These are phyloP conservation scores for Dicrurus megarhynchus DNA, from an alignment of 2,113 vertebrate species.

Conservation along the genomic window DNA sequence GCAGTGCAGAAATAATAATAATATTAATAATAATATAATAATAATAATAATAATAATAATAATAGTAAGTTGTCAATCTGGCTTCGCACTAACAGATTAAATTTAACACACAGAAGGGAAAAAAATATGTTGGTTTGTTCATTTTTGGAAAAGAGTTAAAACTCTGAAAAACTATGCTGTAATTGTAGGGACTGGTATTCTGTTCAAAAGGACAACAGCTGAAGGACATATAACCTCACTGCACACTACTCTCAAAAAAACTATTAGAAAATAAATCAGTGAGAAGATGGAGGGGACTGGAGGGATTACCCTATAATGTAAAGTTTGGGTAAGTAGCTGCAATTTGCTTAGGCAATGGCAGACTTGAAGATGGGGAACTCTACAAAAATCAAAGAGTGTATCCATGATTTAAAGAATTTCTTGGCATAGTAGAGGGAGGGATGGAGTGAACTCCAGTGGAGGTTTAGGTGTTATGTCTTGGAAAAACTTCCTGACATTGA, in stretches of 20 bases:
- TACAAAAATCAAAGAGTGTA: neutral
- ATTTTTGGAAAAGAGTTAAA: neutral
- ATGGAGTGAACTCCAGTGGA: neutral
- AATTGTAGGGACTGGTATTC: neutral
- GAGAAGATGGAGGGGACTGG: neutral
- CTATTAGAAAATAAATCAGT: neutral
- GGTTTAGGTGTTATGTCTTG: neutral
- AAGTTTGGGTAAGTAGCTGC: neutral
- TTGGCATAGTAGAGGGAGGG: neutral
- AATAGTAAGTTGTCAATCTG: neutral
- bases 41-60: neutral
- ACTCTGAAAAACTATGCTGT: neutral
- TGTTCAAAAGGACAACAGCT: neutral
- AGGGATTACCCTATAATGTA: neutral
- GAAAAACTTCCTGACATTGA: neutral
- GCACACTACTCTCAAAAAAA: neutral
- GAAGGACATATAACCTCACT: neutral
- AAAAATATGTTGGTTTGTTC: neutral
- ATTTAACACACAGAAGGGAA: neutral
- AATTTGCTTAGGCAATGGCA: neutral
- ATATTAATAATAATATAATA: neutral
- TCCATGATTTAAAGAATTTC: neutral
- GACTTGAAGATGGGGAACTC: neutral
- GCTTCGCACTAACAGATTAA: neutral
- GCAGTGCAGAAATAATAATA: neutral